Conservation (phyloP, 2,113 vertebrate species). For the Synodontis membranacea region DNA sequence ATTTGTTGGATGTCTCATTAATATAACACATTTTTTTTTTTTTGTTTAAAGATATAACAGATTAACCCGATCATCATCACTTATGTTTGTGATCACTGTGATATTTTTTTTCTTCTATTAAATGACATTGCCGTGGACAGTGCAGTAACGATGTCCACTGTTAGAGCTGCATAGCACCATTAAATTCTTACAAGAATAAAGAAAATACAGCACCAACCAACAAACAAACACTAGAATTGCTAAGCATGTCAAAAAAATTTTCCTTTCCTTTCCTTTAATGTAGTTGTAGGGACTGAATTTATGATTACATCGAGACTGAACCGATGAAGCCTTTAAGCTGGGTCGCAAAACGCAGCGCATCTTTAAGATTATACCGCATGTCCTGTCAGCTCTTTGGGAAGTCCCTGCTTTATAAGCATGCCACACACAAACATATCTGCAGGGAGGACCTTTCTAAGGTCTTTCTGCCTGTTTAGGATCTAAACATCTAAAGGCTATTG, state of each 20-base stretch:
- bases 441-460: slow-evolving; percentile 37
- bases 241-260: not conserved
- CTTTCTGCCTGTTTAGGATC: slow-evolving; percentile 41
- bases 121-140: not conserved
- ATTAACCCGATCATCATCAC: not conserved
- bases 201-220: not conserved
- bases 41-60: not conserved
- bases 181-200: not conserved
- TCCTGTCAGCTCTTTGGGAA: not conserved
- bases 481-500: slow-evolving; percentile 56
- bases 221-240: not conserved
- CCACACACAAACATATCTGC: not conserved
- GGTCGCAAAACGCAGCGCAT: not conserved
- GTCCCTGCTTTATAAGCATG: not conserved
- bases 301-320: not conserved
- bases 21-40: not conserved
- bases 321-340: not conserved
- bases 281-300: not conserved
- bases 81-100: not conserved
- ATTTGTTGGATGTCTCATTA: not conserved
- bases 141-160: not conserved
- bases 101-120: not conserved
- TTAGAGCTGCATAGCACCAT: not conserved
- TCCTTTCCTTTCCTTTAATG: not conserved
- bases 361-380: not conserved